Evolutionary conservation across 2,888 invertebrate species (phyloP), one percentile per base, ranked within the genome.

Genomic region (Heteropelma amictum): DNA sequence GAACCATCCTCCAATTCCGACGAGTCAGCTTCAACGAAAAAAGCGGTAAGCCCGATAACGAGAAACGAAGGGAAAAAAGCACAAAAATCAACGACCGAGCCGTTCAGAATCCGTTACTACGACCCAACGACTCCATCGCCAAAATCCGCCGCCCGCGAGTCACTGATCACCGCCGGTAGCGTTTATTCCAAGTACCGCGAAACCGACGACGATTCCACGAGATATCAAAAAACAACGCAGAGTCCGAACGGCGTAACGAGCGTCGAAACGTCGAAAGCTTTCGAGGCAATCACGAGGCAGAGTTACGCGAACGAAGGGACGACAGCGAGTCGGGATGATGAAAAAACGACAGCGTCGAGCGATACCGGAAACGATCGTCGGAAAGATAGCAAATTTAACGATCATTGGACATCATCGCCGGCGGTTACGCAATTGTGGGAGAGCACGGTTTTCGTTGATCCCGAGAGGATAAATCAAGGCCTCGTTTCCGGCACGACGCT

Each of bases 391-490:
- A 80, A 89, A 86, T 51, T 89, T 84, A 72, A 88, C 72, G 86
- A 89, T 75, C 90, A 91, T 1, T 91, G 91, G 91, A 88, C 90
- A 0, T 88, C 89, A 0, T 90, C 90, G 2, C 90, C 91, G 87
- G 90, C 82, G 1, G 93, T 89, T 81, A 92, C 90, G 49, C 91
- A 89, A 89, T 90, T 93, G 51, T 94, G 93, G 93, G 92, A 93
- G 64, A 93, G 93, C 53, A 93, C 95, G 0, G 92, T 93, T 7
- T 92, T 92, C 76, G 89, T 95, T 5, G 94, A 95, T 86, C 95
- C 95, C 0, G 91, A 93, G 28, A 92, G 93, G 21, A 92, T 95
- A 12, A 95, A 95, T 83, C 93, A 94, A 70, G 93, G 92, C 0
- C 83, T 94, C 6, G 90, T 90, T 81, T 81, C 79, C 0, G 90